phyloP scores from a whole-genome alignment of 2,888 invertebrate genomes.

The Yponomeuta plumbellus region DNA sequence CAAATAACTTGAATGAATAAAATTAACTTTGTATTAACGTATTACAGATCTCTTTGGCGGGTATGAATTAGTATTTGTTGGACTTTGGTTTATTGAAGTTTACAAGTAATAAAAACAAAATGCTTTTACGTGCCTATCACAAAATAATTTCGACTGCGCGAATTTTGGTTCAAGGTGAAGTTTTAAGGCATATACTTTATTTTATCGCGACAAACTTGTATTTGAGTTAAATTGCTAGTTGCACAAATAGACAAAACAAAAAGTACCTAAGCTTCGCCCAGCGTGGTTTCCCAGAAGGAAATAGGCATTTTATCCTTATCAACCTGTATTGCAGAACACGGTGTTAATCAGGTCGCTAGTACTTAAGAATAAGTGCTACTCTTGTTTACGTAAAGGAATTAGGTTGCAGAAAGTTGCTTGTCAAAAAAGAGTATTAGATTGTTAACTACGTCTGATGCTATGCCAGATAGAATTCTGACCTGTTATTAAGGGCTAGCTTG shows the following conservation, averaged over 20 bases:
- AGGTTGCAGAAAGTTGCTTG: neutral
- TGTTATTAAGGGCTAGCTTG: slow-evolving; percentile 19
- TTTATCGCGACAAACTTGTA: no score
- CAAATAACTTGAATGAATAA: no score
- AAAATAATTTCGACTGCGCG: no score
- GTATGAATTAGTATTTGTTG: no score
- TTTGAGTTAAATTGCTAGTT: no score
- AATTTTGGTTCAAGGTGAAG: no score
- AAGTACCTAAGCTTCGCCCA: neutral
- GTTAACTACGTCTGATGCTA: slow-evolving; percentile 25
- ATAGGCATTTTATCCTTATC: neutral
- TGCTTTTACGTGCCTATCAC: no score
- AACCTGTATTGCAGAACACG: neutral
- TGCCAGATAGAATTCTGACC: slow-evolving; percentile 24
- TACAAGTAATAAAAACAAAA: no score
- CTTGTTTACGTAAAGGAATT: neutral
- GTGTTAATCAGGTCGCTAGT: neutral
- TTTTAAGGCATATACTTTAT: no score
- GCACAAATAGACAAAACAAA: neutral
- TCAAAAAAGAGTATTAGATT: neutral
- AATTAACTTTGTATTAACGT: no score
- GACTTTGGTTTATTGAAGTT: no score
- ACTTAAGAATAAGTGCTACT: neutral
- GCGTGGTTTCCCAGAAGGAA: neutral
- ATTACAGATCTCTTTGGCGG: no score